phyloP scores from a whole-genome alignment of 2,888 invertebrate genomes.

The Quadriops clusia region DNA sequence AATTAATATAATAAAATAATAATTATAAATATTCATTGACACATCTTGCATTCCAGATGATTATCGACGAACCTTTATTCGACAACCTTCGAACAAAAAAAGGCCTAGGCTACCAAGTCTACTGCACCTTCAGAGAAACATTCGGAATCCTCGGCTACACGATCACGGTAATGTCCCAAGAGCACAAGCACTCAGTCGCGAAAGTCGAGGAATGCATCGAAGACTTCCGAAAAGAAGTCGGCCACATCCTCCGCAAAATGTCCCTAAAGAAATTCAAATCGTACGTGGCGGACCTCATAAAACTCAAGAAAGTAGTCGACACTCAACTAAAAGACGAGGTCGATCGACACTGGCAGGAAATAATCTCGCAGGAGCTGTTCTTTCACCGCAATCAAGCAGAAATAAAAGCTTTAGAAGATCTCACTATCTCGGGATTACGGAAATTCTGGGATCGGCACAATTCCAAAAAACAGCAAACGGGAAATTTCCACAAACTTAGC shows the following conservation, averaged over 20 bases:
- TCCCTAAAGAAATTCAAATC: constrained; percentile 47
- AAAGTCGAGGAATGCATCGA: constrained; percentile 63
- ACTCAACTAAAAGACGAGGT: constrained; percentile 67
- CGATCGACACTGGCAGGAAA: constrained; percentile 69
- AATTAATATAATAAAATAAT: too few relatives aligned
- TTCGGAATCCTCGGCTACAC: constrained; percentile 71
- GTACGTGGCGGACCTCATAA: constrained; percentile 56
- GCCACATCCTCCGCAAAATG: constrained; percentile 46
- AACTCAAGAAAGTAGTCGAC: constrained; percentile 64
- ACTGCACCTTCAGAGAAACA: constrained; percentile 56
- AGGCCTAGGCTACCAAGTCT: constrained; percentile 81
- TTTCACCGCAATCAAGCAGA: constrained; percentile 66
- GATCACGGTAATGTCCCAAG: constrained; percentile 68
- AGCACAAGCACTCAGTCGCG: constrained; percentile 50
- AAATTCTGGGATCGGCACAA: constrained; percentile 44
- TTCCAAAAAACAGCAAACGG: constrained; percentile 30
- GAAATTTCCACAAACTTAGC: constrained; percentile 40
- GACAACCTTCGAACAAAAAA: constrained; percentile 76
- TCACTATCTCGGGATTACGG: constrained; percentile 40
- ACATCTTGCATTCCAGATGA: constrained; percentile 38
- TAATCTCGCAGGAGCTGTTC: constrained; percentile 55
- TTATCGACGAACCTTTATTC: constrained; percentile 83
- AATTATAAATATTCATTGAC: background rate
- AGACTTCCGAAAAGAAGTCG: constrained; percentile 52
- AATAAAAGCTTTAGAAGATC: constrained; percentile 44